Conservation (phyloP, 2,888 invertebrate genomes). For the Agrochola circellaris region DNA sequence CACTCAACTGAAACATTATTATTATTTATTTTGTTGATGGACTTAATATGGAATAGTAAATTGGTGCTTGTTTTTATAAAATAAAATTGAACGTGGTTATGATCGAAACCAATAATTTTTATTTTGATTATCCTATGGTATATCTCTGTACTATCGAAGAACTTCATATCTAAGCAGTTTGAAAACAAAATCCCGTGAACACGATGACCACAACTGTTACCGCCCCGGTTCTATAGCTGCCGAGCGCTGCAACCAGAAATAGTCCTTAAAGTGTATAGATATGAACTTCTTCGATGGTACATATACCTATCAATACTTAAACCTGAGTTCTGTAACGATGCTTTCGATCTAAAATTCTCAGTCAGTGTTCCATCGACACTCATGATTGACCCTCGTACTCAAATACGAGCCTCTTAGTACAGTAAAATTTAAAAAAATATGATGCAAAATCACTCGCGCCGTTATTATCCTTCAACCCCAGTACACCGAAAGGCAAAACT, state of each 20-base stretch:
- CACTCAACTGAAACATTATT: constrained; percentile 25
- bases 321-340: not conserved
- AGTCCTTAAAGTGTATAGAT: no score
- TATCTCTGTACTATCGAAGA: no score
- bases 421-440: constrained; percentile 4
- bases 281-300: no score
- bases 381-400: not conserved
- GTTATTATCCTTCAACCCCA: constrained; percentile 59
- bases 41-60: not conserved
- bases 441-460: constrained; percentile 35
- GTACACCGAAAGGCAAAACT: constrained; percentile 71
- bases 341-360: not conserved
- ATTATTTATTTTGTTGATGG: constrained; percentile 26
- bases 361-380: not conserved
- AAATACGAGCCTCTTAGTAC: not conserved
- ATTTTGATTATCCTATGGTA: not conserved
- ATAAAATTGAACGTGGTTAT: not conserved
- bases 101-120: not conserved
- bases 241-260: no score
- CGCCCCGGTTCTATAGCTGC: no score
- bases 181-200: no score
- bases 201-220: no score
- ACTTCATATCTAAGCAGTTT: no score
- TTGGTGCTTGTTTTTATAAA: not conserved
- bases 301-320: not conserved